Base-by-base conservation (phyloP, 2,888 invertebrate species). In the Epirrita christyi region DNA sequence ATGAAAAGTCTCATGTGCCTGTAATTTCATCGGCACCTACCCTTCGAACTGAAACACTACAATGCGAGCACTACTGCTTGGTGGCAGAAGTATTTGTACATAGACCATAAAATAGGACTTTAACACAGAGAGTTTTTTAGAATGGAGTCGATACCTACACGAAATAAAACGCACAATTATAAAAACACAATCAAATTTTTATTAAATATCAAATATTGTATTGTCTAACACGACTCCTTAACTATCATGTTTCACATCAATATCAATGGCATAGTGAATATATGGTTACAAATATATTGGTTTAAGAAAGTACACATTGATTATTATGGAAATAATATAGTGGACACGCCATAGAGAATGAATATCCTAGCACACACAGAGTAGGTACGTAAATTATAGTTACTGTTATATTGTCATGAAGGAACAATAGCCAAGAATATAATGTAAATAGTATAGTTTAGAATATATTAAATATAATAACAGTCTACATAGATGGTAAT, bases 181-280 rank as follows among this genome's bases (percentile, higher is more conserved):
- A 86, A 90, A 90, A 92, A 91, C 91, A 91, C 92, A 90, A 90
- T 91, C 90, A 90, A 89, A 88, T 91, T 90, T n/a, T 90, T 90
- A 88, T 89, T 92, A 86, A 87, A 91, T 92, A 92, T 91, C 90
- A 92, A 91, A 92, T 92, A 92, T 85, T 90, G 92, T 92, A 92
- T 92, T 92, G 92, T 92, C 92, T 92, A 92, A 92, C 92, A 92
- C 92, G 90, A 92, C 88, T 85, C 85, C 88, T 90, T 92, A 90
- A 83, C 86, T 90, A 88, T 87, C 85, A 90, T 89, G 88, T 88
- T 90, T 87, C 87, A 90, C 88, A 89, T 88, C 88, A 89, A 91
- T 88, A 87, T 88, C 73, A 80, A 81, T 86, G 83, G 77, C 76
- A 75, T 85, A 76, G 81, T 82, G 59, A 78, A 80, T 83, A 80